Evolutionary conservation across 2,888 invertebrate species (phyloP), one percentile per base, ranked within the genome.

Genomic region (Yponomeuta sedellus): DNA sequence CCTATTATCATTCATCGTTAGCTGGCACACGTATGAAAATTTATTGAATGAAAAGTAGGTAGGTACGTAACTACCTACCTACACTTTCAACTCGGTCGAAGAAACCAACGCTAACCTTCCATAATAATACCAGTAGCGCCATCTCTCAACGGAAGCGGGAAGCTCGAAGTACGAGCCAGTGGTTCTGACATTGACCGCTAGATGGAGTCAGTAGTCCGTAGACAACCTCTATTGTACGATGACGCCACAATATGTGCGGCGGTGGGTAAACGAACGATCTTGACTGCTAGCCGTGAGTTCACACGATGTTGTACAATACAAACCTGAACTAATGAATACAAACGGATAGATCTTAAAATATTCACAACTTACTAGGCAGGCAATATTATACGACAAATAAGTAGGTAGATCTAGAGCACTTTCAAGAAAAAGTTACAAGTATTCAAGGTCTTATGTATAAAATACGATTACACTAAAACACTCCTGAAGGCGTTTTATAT

Each of bases 131-230:
- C 69, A 68, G 70, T 72, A 82, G 77, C 87, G 89, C 86, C 89
- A 89, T 84, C 89, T 90, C 69, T 79, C 19, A 72, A 68, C 66
- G 69, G 65, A 44, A 68, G 66, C 59, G 34, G 66, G 62, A 81
- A 85, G 88, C 84, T 82, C 69, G 67, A 69, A 73, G 67, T 69
- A 68, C 68, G 68, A 64, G 64, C 71, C 79, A 81, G 84, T 85
- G 80, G 85, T 89, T 83, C 73, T 85, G 89, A 88, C 89, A 88
- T 90, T 90, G 90, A 90, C 89, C 90, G 91, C 83, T 81, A 90
- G 91, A 82, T 88, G 90, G 90, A 81, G 82, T 80, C 80, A 88
- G 78, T 82, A 71, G 84, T 83, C 81, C 83, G 80, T 73, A 61
- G 40, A 39, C 64, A 20, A 22, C 20, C 22, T 52, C 76, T 75